These are phyloP conservation scores for Excalfactoria chinensis DNA, from an alignment of 2,113 vertebrate species.

Conservation along the genomic window DNA sequence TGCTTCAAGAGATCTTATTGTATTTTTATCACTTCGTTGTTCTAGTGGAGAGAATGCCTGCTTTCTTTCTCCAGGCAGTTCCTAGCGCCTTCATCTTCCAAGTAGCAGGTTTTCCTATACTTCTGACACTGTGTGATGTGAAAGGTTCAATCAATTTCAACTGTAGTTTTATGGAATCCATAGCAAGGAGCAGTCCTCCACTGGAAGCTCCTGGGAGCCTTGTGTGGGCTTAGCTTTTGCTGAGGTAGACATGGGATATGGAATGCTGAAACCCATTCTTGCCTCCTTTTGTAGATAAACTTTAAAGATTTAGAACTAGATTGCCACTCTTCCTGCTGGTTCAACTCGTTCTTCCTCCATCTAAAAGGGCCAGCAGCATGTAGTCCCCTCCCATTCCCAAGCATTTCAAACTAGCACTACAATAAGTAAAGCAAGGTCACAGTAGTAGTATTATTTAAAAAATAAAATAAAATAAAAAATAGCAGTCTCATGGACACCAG, in stretches of 20 bases:
- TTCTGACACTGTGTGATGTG: not conserved
- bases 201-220: not conserved
- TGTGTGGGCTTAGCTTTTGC: not conserved
- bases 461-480: no score
- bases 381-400: not conserved
- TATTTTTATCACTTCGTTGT: not conserved
- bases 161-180: not conserved
- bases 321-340: not conserved
- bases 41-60: not conserved
- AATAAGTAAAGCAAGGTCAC: not conserved
- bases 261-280: not conserved
- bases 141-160: not conserved
- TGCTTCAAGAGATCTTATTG: not conserved
- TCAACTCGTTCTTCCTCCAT: not conserved
- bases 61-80: not conserved
- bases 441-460: not conserved
- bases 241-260: not conserved
- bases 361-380: not conserved
- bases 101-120: not conserved
- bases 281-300: not conserved
- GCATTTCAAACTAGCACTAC: not conserved
- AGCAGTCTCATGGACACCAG: not conserved
- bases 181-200: not conserved
- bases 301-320: not conserved
- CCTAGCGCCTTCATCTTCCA: not conserved